These are phyloP conservation scores for Zenarchopterus dispar DNA, from an alignment of 2,797 vertebrate genomes.

Conservation along the genomic window DNA sequence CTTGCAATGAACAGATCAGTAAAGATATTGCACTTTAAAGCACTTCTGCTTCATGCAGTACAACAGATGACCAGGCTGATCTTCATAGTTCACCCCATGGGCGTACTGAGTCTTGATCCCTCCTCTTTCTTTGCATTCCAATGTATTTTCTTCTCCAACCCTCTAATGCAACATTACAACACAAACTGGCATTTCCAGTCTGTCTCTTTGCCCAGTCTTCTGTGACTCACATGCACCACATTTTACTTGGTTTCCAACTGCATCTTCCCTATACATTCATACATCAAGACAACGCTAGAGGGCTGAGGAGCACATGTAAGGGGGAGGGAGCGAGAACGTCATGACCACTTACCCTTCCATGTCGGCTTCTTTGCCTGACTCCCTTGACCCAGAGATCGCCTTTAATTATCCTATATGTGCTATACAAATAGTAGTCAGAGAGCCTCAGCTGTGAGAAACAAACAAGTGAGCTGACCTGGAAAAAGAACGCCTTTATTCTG, in stretches of 20 bases:
- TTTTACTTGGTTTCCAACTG: conserved; percentile 31
- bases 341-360: conserved; percentile 31
- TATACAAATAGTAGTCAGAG: conserved; percentile 33
- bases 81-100: background rate
- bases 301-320: conserved; percentile 42
- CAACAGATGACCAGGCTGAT: background rate
- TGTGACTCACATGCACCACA: conserved; percentile 27
- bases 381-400: conserved; percentile 38
- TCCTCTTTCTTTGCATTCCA: conserved; percentile 2
- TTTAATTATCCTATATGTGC: conserved; percentile 62
- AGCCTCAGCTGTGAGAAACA: conserved; percentile 68
- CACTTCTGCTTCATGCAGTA: background rate
- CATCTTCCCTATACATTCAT: conserved; percentile 17
- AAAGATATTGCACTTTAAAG: no score
- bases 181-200: conserved; percentile 35
- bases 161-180: conserved; percentile 23
- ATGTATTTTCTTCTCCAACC: conserved; percentile 3
- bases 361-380: conserved; percentile 47
- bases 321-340: conserved; percentile 44
- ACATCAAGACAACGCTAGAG: conserved; percentile 22
- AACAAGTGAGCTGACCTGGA: conserved; percentile 78
- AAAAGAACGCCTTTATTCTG: conserved; percentile 56
- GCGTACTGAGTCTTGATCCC: conserved; percentile 13
- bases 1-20: no score
- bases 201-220: conserved; percentile 21